Base-by-base conservation (phyloP, 2,113 vertebrate species). In the Himantopus leucocephalus region DNA sequence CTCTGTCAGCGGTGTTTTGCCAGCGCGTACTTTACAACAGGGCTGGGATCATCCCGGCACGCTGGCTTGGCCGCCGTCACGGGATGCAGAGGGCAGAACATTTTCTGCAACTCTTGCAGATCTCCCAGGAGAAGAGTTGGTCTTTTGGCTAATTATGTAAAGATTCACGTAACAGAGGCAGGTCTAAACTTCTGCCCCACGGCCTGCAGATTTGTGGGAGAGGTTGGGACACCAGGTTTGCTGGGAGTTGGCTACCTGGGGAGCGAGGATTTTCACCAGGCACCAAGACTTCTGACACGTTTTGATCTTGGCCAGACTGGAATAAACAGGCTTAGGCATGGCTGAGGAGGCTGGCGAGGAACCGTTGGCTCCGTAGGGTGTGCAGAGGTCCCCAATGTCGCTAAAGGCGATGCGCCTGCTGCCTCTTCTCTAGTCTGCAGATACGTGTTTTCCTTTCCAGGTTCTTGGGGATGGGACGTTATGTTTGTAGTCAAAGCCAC, bases 101-200 rank as follows among this genome's bases (percentile, higher is more conserved):
- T 90, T 63, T 24, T 95, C 91, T 20, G 75, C 87, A 52, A 95
- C 85, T 35, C 94, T 90, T 23, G 96, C 96, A 47, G 96, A 41
- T 83, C 59, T 85, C 48, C 12, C 1, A 17, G 83, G 53, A 68
- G 45, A 53, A 53, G 55, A 97, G 64, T 94, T 90, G 53, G 92
- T 97, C 74, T 97, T 98, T 82, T 93, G 97, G 60, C 62, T 88
- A 91, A 98, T 92, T 53, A 97, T 95, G 62, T 55, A 98, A 96
- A 91, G 96, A 97, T 77, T 97, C 96, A 78, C 78, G 84, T 32
- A 98, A 98, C 32, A 97, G 92, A 77, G 79, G 92, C 62, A 98
- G 95, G 86, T 98, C 97, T 79, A 89, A 85, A 76, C 80, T 76
- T 93, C 97, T 78, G 82, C 77, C 17, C 20, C 37, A 15, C 39